Evolutionary conservation across 2,888 invertebrate species (phyloP).

Genomic region (Caenorhabditis japonica): DNA sequence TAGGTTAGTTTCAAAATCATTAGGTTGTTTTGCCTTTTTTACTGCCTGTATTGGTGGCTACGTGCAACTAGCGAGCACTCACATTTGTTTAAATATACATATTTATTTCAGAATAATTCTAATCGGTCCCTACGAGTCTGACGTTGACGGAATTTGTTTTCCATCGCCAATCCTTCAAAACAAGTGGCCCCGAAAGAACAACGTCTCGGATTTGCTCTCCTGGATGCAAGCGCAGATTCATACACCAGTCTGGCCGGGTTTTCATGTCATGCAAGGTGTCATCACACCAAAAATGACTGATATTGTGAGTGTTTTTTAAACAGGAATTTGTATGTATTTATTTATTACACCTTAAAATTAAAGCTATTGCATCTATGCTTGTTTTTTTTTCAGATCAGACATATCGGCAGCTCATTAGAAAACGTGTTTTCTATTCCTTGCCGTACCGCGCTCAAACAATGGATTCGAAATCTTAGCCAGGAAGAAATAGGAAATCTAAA

Average conservation of each 20-base stretch:
- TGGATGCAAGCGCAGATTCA: constrained; percentile 30
- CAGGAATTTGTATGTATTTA: no score
- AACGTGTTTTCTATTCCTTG: constrained; percentile 15
- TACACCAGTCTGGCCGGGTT: constrained; percentile 10
- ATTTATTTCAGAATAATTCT: constrained; percentile 47
- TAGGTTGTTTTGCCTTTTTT: no score
- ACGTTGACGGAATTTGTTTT: constrained; percentile 15
- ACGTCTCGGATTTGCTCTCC: constrained; percentile 9
- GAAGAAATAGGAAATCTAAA: constrained; percentile 28
- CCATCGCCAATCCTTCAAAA: constrained; percentile 8
- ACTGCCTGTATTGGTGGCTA: no score
- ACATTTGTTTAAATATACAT: no score
- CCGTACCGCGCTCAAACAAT: constrained; percentile 12
- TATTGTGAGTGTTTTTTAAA: constrained; percentile 50
- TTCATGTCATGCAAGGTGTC: constrained; percentile 56
- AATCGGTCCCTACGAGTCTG: constrained; percentile 27
- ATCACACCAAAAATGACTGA: constrained; percentile 43
- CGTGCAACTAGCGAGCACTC: no score
- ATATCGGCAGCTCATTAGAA: constrained; percentile 16
- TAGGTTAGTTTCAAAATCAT: constrained; percentile 4
- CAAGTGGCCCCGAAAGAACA: constrained; percentile 43
- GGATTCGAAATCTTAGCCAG: constrained; percentile 13
- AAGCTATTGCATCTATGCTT: no score
- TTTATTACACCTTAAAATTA: no score
- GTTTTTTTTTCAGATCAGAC: constrained; percentile 16